Conservation (phyloP, 2,113 vertebrate species). For the Oncorhynchus tshawytscha region DNA sequence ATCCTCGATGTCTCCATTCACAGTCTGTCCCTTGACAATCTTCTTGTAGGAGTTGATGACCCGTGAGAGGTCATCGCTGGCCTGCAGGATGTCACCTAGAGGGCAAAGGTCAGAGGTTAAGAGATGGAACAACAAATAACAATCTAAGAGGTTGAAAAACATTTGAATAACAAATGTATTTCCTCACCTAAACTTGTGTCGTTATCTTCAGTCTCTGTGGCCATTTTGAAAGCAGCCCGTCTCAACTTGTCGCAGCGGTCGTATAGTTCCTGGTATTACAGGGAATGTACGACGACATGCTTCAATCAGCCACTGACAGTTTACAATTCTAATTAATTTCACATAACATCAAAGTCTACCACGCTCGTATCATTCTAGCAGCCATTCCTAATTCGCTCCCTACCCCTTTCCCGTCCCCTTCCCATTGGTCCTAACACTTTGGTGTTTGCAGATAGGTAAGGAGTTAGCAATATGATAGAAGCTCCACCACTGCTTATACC, state of each 20-base stretch:
- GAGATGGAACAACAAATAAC: neutral
- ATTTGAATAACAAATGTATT: neutral
- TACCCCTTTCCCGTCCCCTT: no score
- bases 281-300: neutral
- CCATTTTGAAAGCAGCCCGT: conserved; percentile 88
- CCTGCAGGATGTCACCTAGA: conserved; percentile 92
- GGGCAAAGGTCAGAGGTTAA: conserved; percentile 4
- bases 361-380: no score
- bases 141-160: neutral
- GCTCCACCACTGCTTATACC: no score
- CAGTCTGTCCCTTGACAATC: conserved; percentile 81
- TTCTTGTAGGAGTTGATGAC: conserved; percentile 90
- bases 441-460: no score
- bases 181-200: conserved; percentile 86
- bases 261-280: conserved; percentile 82
- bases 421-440: no score
- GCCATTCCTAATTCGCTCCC: no score
- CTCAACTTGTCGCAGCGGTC: conserved; percentile 93
- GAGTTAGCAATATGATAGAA: no score
- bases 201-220: conserved; percentile 94
- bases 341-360: no score
- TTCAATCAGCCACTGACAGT: no score
- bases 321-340: no score
- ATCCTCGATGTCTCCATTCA: conserved; percentile 81
- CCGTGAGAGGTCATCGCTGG: conserved; percentile 91